phyloP scores from a whole-genome alignment of 2,888 invertebrate species.

The Yponomeuta sedellus region DNA sequence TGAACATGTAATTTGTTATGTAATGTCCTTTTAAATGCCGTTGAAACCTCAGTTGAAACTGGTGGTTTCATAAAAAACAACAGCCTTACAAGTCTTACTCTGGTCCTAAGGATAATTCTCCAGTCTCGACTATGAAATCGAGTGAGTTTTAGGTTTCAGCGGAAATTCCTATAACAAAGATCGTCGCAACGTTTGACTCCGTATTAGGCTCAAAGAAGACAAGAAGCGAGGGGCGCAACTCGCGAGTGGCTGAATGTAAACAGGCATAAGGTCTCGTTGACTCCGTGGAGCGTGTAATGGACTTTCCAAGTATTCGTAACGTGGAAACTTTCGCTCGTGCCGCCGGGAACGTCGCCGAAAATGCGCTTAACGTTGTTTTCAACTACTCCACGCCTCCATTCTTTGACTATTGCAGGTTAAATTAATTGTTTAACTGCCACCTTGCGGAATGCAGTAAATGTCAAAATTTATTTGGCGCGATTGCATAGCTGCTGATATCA shows the following conservation, averaged over 20 bases:
- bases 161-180: too few relatives aligned
- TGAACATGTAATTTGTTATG: too few relatives aligned
- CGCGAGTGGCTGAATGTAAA: background rate
- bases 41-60: too few relatives aligned
- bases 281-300: slow-evolving; percentile 60
- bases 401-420: slow-evolving; percentile 53
- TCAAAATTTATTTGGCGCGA: background rate
- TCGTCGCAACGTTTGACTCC: too few relatives aligned
- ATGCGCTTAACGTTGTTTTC: slow-evolving; percentile 72
- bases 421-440: slow-evolving; percentile 51
- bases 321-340: slow-evolving; percentile 67
- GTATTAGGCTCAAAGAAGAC: too few relatives aligned
- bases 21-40: too few relatives aligned
- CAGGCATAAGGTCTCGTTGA: background rate
- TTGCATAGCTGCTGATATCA: too few relatives aligned
- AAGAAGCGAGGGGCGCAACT: background rate
- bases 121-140: too few relatives aligned
- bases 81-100: too few relatives aligned
- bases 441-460: background rate
- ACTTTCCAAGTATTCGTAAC: slow-evolving; percentile 73
- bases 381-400: slow-evolving; percentile 57
- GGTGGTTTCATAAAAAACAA: too few relatives aligned
- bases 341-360: slow-evolving; percentile 63
- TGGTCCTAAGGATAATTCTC: too few relatives aligned
- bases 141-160: too few relatives aligned